Base-by-base conservation (phyloP, 2,113 vertebrate genomes). In the Phaethon lepturus region DNA sequence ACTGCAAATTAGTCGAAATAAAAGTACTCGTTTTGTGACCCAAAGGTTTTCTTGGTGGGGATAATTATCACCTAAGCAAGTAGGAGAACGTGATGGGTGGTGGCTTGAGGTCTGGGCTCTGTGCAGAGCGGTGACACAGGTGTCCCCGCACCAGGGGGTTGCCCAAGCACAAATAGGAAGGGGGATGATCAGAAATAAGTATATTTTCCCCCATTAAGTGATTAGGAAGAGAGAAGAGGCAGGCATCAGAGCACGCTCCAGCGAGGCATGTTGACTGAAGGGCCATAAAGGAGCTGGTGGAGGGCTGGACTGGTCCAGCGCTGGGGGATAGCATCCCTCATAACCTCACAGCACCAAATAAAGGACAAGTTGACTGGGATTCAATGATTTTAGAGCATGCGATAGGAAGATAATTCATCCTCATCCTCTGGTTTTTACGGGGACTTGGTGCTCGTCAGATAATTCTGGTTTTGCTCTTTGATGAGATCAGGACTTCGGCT, bases 71-170 rank as follows among this genome's bases (percentile, higher is more conserved):
- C 44, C 53, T 40, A 31, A 59, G 20, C 16, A 44, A 78, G 76
- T 2, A 38, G 56, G 59, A 71, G 33, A 68, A 49, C 1, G 3
- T 60, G 76, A 18, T 7, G 18, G 6, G 24, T 25, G 35, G 33
- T 38, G 62, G 16, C 16, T 38, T 4, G 16, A 33, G 40, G 40
- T 7, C 44, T 35, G 35, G 45, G 49, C 47, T 90, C n/a, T 74
- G 4, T 0, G 0, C 59, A 52, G 73, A 60, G 55, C 2, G 0
- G 63, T 35, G 84, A 35, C 72, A 62, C 42, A 5, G 56, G 17
- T 2, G 2, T 35, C 25, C 24, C 20, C 0, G 3, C 2, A 4
- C 20, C 11, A 11, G 18, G 44, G 53, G 17, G 3, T 3, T 15
- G 53, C n/a, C 47, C 72, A 31, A 52, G 59, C 22, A 26, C 38